A percentile compares a stretch with the other conserved stretches of the same genome.
Evolutionary conservation across 2,888 invertebrate genomes (phyloP).

Genomic region (Alcis repandata): DNA sequence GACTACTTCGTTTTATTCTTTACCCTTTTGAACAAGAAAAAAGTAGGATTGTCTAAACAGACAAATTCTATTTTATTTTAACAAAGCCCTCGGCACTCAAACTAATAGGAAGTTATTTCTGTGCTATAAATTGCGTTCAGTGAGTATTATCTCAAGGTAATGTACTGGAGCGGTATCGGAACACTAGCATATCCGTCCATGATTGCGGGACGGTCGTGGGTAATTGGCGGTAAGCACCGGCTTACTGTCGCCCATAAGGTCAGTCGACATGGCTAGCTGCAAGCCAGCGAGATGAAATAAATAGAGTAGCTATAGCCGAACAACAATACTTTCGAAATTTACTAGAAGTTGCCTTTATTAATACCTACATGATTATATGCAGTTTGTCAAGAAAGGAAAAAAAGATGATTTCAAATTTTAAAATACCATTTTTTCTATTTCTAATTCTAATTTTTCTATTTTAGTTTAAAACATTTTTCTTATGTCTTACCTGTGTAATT

Average conservation of each 20-base stretch:
- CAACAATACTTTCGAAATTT: no score
- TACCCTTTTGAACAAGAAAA: neutral
- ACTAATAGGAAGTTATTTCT: neutral
- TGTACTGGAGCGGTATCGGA: slow-evolving; percentile 41
- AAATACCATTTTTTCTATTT: no score
- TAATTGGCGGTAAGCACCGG: slow-evolving; percentile 23
- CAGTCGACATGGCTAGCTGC: neutral
- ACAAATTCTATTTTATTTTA: neutral
- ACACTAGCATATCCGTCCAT: slow-evolving; percentile 36
- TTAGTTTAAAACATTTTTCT: no score
- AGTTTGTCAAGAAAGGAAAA: no score
- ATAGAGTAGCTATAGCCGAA: no score
- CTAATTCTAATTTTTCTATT: no score
- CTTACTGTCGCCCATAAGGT: neutral
- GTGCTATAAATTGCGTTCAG: slow-evolving; percentile 3
- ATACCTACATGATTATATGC: no score
- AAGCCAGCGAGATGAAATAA: no score
- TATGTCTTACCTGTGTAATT: no score
- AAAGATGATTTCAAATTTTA: no score
- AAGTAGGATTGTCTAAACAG: neutral
- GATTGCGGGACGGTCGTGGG: slow-evolving; percentile 40
- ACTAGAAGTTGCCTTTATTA: no score
- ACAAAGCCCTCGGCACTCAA: neutral
- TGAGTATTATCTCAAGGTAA: slow-evolving; percentile 39
- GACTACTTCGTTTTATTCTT: neutral